Evolutionary conservation across 2,113 vertebrate species (phyloP).

Genomic region (Rhinoptilus africanus): DNA sequence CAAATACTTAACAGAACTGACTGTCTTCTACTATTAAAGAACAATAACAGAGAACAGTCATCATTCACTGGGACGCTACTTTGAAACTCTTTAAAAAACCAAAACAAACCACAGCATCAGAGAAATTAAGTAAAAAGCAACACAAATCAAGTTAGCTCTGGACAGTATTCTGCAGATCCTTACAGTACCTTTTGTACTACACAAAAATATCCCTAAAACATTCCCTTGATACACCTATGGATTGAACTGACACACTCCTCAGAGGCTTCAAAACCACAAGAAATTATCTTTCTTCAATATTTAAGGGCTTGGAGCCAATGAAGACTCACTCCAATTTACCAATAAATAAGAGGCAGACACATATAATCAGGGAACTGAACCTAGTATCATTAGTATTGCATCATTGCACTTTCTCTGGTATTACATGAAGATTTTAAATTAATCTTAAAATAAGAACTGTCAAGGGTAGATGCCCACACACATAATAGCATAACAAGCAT

Average conservation of each 20-base stretch:
- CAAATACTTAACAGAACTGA: not conserved
- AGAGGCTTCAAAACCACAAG: not conserved
- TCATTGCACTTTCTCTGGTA: not conserved
- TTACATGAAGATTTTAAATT: not conserved
- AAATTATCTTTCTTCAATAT: accelerated
- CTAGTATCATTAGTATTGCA: not conserved
- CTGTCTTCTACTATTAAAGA: not conserved
- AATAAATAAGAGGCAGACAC: not conserved
- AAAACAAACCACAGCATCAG: not conserved
- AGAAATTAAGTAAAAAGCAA: not conserved
- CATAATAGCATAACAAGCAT: not conserved
- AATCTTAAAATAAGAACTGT: not conserved
- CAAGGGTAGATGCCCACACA: not conserved
- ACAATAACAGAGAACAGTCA: not conserved
- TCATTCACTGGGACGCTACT: not conserved
- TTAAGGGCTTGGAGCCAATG: not conserved
- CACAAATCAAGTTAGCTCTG: not conserved
- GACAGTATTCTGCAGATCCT: not conserved
- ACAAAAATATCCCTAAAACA: not conserved
- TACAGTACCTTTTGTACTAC: not conserved
- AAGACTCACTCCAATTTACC: not conserved
- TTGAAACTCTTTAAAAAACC: not conserved
- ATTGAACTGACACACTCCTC: not conserved
- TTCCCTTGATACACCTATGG: not conserved
- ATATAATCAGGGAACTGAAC: not conserved